Conservation (phyloP, 2,888 invertebrate genomes). For the Leptinotarsa haldemani region DNA sequence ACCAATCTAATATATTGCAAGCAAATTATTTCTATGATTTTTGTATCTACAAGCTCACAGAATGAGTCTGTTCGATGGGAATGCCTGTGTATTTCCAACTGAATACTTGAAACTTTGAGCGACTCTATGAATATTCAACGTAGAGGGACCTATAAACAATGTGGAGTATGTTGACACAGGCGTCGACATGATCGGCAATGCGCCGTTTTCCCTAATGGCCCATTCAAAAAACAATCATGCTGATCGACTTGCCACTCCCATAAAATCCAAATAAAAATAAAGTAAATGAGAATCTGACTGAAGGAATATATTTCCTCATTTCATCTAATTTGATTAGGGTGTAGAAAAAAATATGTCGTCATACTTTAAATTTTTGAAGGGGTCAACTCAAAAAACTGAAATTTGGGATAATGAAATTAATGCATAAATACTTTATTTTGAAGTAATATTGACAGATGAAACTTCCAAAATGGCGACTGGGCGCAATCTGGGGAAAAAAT, state of each 20-base stretch:
- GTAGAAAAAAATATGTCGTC: too few species aligned
- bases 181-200: background rate
- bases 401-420: too few species aligned
- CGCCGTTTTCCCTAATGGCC: conserved; percentile 4
- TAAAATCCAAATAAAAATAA: background rate
- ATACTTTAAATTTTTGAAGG: too few species aligned
- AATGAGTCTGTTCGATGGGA: background rate
- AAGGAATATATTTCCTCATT: background rate
- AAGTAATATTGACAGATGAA: too few species aligned
- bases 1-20: too few species aligned
- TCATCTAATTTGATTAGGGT: too few species aligned
- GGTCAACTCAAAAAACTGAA: too few species aligned
- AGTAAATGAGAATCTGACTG: background rate
- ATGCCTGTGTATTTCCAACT: background rate
- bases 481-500: too few species aligned
- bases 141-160: background rate
- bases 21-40: background rate
- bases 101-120: background rate
- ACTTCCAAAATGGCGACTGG: too few species aligned
- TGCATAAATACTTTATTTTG: too few species aligned
- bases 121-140: conserved; percentile 9
- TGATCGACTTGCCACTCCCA: background rate
- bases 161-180: conserved; percentile 8
- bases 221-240: conserved; percentile 8
- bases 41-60: background rate